phyloP scores from a whole-genome alignment of 2,888 invertebrate species.

The Tillus elongatus region DNA sequence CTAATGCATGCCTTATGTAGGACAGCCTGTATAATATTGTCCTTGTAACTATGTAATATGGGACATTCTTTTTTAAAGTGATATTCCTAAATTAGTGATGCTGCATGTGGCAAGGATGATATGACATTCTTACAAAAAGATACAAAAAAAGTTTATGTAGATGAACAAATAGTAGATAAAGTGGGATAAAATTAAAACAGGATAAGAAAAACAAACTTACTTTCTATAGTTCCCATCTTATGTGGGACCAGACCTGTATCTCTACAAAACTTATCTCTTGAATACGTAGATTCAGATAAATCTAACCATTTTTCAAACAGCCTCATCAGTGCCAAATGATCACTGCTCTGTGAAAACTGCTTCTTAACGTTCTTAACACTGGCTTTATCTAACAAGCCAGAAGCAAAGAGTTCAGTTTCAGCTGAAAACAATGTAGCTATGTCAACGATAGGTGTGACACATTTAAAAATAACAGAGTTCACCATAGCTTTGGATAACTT shows the following conservation, averaged over 20 bases:
- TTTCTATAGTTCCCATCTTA: conserved; percentile 45
- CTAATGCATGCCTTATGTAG: too few species aligned
- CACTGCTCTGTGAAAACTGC: conserved; percentile 48
- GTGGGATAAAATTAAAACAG: too few species aligned
- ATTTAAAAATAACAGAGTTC: conserved; percentile 49
- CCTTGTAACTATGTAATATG: too few species aligned
- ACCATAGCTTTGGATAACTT: conserved; percentile 52
- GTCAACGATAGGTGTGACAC: conserved; percentile 45
- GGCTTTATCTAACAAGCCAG: conserved; percentile 43
- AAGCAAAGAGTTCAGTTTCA: conserved; percentile 47
- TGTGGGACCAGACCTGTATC: conserved; percentile 43
- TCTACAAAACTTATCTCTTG: conserved; percentile 41
- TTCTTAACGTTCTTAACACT: conserved; percentile 47
- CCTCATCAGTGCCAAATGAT: conserved; percentile 52
- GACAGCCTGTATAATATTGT: too few species aligned
- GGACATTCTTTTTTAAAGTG: too few species aligned
- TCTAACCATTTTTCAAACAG: conserved; percentile 48
- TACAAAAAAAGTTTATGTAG: too few species aligned
- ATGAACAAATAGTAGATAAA: too few species aligned
- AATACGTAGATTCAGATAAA: conserved; percentile 24
- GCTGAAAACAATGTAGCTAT: conserved; percentile 43
- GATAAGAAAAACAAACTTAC: conserved; percentile 38
- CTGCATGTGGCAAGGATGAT: too few species aligned
- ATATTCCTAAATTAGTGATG: too few species aligned
- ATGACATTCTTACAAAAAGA: too few species aligned